Evolutionary conservation across 2,113 vertebrate species (phyloP), one percentile per base, ranked within the genome.

Genomic region (Bos javanicus): DNA sequence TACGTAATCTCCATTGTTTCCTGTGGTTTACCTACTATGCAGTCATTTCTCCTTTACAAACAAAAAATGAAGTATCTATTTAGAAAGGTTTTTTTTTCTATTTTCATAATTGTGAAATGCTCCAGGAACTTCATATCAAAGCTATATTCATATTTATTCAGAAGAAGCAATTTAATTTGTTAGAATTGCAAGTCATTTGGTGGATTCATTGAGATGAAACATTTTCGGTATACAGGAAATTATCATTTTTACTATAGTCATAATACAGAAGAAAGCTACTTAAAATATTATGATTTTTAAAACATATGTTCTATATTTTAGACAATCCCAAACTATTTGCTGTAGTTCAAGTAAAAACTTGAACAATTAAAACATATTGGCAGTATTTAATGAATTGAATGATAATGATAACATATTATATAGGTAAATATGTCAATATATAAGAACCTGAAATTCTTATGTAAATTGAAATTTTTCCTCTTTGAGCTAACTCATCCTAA

Each of bases 151-250:
- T 90, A 78, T 94, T 52, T 90, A 80, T 80, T 90, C 43, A 74
- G 88, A 89, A 86, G 78, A 91, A 78, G 23, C 14, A 67, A 54
- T 80, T 91, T 88, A 83, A 86, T 93, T 95, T 91, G 28, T 57
- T 57, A 76, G 48, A 85, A 13, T 83, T 64, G 12, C 56, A 92
- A 91, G 82, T 52, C 84, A 96, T 86, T 84, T 78, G 23, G 19
- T 21, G n/a, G 7, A 89, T 60, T 95, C 90, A 93, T 25, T 96
- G 50, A 96, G 5, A 30, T 87, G 39, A 96, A 97, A 74, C 30
- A 21, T 56, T 80, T 95, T 96, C n/a, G 90, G 3, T 48, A 17
- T 83, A 23, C 0, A 62, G n/a, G 21, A 95, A 87, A 57, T 76
- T 50, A 82, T 86, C 13, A 56, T 54, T 91, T 81, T 91, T 83